phyloP scores from a whole-genome alignment of 1,140 invertebrate species.

The Sarcophaga bullata region DNA sequence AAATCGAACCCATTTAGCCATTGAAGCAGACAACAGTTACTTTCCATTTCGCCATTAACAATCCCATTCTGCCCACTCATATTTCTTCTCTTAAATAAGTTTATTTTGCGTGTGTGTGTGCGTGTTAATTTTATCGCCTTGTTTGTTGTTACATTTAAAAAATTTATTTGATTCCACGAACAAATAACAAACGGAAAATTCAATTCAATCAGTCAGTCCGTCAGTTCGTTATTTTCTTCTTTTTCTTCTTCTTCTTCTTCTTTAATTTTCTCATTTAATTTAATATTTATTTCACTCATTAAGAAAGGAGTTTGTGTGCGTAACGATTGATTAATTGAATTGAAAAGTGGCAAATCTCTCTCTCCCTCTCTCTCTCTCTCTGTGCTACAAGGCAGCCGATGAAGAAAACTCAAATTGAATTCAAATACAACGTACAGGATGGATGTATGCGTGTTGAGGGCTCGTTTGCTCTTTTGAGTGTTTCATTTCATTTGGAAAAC shows the following conservation, averaged over 20 bases:
- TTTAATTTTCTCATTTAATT: not conserved
- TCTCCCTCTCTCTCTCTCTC: no score
- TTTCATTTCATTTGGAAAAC: not conserved
- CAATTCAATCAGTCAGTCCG: no score
- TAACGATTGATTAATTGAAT: slow-evolving; percentile 11
- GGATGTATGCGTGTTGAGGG: not conserved
- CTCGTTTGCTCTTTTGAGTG: not conserved
- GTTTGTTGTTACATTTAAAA: not conserved
- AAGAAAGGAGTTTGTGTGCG: not conserved
- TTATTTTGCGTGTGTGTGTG: slow-evolving; percentile 4
- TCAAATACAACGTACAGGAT: not conserved
- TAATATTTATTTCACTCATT: not conserved
- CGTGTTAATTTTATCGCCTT: not conserved
- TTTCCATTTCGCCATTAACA: no score
- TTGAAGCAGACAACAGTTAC: no score
- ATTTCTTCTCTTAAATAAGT: not conserved
- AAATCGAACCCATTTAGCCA: no score
- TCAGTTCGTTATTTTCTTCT: no score
- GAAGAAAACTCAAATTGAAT: no score
- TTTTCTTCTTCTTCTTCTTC: not conserved
- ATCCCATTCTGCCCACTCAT: no score
- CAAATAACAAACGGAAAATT: no score
- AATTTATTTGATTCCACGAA: no score
- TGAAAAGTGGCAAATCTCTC: not conserved
- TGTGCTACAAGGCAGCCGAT: no score